phyloP scores from a whole-genome alignment of 2,797 vertebrate species.

The Clangula hyemalis region DNA sequence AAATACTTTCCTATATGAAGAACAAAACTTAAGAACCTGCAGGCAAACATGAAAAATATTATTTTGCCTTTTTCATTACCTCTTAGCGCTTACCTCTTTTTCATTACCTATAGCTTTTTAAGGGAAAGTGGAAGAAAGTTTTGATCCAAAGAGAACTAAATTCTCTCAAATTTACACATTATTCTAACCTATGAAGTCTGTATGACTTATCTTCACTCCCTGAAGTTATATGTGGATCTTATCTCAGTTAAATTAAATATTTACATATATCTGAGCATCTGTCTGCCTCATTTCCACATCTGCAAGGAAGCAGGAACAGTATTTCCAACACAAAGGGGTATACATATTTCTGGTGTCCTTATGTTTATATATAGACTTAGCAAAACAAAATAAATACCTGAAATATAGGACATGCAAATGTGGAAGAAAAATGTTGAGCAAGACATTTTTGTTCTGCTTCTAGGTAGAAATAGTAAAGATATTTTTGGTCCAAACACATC shows the following conservation, averaged over 20 bases:
- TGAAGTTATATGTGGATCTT: background rate
- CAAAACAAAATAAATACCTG: background rate
- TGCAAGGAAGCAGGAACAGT: background rate
- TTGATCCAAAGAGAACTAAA: background rate
- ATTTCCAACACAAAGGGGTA: background rate
- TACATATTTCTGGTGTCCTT: background rate
- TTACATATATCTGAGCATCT: background rate
- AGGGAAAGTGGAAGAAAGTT: background rate
- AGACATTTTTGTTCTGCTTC: background rate
- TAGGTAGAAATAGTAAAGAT: background rate
- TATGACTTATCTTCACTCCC: background rate
- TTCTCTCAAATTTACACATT: background rate
- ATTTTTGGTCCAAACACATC: constrained; percentile 24
- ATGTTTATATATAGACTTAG: background rate
- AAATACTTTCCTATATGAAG: background rate
- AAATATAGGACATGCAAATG: background rate
- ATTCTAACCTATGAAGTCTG: background rate
- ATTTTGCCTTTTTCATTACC: background rate
- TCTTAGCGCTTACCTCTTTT: background rate
- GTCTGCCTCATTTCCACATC: background rate
- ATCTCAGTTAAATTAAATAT: background rate
- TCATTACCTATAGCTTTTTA: background rate
- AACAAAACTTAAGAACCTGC: background rate
- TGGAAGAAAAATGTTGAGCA: background rate
- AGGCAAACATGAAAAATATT: background rate